Evolutionary conservation across 2,797 vertebrate genomes (phyloP).

Genomic region (Distichodus sexfasciatus): DNA sequence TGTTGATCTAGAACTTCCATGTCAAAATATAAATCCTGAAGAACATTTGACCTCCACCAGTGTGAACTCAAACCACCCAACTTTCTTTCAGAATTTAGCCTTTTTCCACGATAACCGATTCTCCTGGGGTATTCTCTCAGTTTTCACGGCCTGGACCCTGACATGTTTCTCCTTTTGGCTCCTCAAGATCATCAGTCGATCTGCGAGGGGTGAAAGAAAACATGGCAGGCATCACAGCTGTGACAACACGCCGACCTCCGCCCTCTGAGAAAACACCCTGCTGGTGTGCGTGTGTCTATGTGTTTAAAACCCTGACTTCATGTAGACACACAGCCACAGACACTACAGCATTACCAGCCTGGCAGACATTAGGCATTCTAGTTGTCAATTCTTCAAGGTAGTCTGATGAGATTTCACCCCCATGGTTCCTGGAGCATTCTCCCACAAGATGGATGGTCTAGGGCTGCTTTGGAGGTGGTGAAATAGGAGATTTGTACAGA

Average conservation of each 20-base stretch:
- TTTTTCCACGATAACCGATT: neutral
- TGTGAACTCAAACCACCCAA: neutral
- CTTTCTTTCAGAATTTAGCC: neutral
- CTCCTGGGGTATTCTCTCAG: slow-evolving; percentile 6
- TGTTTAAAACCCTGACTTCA: slow-evolving; percentile 24
- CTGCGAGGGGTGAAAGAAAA: slow-evolving; percentile 57
- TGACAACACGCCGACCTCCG: slow-evolving; percentile 53
- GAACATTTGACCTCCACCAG: neutral
- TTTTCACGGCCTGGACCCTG: slow-evolving; percentile 4
- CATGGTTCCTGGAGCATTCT: no score
- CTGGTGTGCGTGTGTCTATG: slow-evolving; percentile 7
- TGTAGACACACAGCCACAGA: neutral
- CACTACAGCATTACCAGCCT: neutral
- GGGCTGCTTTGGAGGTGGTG: no score
- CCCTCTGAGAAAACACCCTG: slow-evolving; percentile 48
- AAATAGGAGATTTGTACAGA: no score
- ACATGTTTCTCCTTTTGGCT: slow-evolving; percentile 28
- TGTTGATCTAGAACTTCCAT: slow-evolving; percentile 16
- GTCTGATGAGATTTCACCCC: no score
- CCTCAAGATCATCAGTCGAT: slow-evolving; percentile 58
- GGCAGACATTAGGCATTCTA: neutral
- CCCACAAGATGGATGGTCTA: no score
- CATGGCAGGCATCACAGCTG: slow-evolving; percentile 71
- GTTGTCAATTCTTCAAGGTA: no score
- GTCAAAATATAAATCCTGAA: slow-evolving; percentile 13